These are phyloP conservation scores for Abrostola tripartita DNA, from an alignment of 2,888 invertebrate genomes.

Conservation along the genomic window DNA sequence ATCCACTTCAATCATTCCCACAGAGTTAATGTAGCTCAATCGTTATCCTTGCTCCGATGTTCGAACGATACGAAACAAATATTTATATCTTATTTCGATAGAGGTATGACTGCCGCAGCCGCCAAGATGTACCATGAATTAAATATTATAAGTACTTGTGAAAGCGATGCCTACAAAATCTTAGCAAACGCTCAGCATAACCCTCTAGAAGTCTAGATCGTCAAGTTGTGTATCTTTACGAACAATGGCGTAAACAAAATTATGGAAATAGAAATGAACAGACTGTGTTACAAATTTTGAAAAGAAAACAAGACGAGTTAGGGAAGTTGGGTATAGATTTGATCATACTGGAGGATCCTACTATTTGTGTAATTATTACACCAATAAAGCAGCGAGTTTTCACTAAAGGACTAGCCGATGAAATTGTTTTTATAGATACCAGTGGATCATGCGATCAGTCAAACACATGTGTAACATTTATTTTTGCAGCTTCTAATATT, in stretches of 20 bases:
- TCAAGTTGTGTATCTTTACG: slow-evolving; percentile 7
- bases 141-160: background rate
- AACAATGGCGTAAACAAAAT: slow-evolving; percentile 14
- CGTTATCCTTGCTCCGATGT: too few relatives aligned
- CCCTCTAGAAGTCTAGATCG: slow-evolving; percentile 5
- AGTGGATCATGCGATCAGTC: slow-evolving; percentile 7
- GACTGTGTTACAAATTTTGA: slow-evolving; percentile 9
- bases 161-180: slow-evolving; percentile 1
- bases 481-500: slow-evolving; percentile 11
- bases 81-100: too few relatives aligned
- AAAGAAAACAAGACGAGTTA: slow-evolving; percentile 4
- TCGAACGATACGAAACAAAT: too few relatives aligned
- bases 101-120: too few relatives aligned
- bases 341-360: slow-evolving; percentile 5
- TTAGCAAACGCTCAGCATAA: background rate
- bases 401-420: background rate
- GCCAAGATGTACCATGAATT: too few relatives aligned
- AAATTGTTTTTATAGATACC: slow-evolving; percentile 6
- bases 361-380: slow-evolving; percentile 8
- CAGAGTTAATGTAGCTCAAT: too few relatives aligned
- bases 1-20: too few relatives aligned
- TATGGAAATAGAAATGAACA: slow-evolving; percentile 14
- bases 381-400: slow-evolving; percentile 9
- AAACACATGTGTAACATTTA: slow-evolving; percentile 4
- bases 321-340: background rate